A percentile compares a stretch with the other conserved stretches of the same genome.
Evolutionary conservation across 2,888 invertebrate species (phyloP).

Genomic region (Hydroisotoma schaefferi): DNA sequence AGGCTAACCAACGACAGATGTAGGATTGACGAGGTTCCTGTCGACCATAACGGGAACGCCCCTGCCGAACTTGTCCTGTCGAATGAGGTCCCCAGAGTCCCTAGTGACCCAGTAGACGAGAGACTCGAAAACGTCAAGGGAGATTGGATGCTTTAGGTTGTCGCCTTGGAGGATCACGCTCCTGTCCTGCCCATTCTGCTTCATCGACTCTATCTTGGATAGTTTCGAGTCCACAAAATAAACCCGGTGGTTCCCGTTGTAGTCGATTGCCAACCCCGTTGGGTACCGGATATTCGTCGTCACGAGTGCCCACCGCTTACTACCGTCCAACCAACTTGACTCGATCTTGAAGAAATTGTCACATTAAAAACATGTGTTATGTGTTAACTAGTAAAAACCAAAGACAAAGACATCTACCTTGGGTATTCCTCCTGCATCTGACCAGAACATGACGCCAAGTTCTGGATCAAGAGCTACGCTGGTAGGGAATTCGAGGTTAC

Average conservation of each 20-base stretch:
- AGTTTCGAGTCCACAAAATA: slow-evolving; percentile 96
- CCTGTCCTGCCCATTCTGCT: slow-evolving; percentile 73
- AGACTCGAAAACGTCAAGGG: slow-evolving; percentile 91
- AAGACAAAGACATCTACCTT: slow-evolving; percentile 57
- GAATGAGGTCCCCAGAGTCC: slow-evolving; percentile 78
- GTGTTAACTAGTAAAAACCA: neutral
- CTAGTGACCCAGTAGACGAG: slow-evolving; percentile 89
- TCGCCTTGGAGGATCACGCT: slow-evolving; percentile 67
- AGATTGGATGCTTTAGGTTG: slow-evolving; percentile 70
- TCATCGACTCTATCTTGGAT: slow-evolving; percentile 81
- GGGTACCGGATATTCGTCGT: slow-evolving; percentile 80
- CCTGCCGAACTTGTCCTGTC: slow-evolving; percentile 94
- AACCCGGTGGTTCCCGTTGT: slow-evolving; percentile 78
- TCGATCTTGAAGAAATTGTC: slow-evolving; percentile 63
- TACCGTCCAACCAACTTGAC: slow-evolving; percentile 95
- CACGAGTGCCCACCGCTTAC: slow-evolving; percentile 74
- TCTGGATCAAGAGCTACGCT: slow-evolving; percentile 84
- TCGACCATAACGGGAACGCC: slow-evolving; percentile 82
- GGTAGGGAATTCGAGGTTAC: slow-evolving; percentile 77
- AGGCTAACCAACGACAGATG: slow-evolving; percentile 69
- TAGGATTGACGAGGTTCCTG: slow-evolving; percentile 77
- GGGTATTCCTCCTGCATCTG: slow-evolving; percentile 83
- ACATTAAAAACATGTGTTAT: neutral
- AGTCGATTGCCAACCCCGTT: slow-evolving; percentile 84
- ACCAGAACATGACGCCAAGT: slow-evolving; percentile 82